A percentile compares a stretch with the other conserved stretches of the same genome.
Evolutionary conservation across 2,797 vertebrate genomes (phyloP).

Genomic region (Silurus aristotelis): DNA sequence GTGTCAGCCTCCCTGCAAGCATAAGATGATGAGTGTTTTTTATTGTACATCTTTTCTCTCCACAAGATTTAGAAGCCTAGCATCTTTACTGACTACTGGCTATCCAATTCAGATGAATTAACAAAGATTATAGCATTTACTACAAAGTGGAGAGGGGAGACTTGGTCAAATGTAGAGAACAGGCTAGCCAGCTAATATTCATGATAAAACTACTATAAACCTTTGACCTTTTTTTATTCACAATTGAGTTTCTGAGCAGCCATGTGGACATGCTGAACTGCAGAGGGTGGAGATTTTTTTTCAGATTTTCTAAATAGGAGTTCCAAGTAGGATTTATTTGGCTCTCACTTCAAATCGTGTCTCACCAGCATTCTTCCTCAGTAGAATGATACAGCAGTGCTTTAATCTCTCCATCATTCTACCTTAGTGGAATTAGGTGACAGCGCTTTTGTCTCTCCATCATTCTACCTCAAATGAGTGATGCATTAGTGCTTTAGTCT

Average conservation of each 20-base stretch:
- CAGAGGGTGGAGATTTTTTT: neutral
- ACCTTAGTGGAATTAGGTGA: neutral
- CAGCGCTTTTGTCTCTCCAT: neutral
- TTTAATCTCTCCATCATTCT: neutral
- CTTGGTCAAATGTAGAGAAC: neutral
- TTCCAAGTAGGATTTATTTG: neutral
- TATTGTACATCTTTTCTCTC: neutral
- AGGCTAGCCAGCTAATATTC: neutral
- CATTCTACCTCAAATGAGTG: neutral
- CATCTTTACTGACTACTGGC: neutral
- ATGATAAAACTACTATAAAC: neutral
- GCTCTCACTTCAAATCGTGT: neutral
- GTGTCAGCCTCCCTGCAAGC: conserved; percentile 54
- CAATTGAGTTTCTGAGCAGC: neutral
- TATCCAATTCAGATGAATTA: neutral
- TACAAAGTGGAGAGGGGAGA: neutral
- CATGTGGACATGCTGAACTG: neutral
- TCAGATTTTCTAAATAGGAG: neutral
- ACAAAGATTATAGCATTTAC: neutral
- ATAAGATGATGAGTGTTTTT: neutral
- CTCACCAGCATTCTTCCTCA: neutral
- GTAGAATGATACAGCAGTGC: neutral
- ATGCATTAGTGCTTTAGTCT: neutral
- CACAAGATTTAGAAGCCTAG: neutral
- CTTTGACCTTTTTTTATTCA: neutral